A percentile compares a stretch with the other conserved stretches of the same genome.
Evolutionary conservation across 2,797 vertebrate species (phyloP).

Genomic region (Melanotaenia nigrans): DNA sequence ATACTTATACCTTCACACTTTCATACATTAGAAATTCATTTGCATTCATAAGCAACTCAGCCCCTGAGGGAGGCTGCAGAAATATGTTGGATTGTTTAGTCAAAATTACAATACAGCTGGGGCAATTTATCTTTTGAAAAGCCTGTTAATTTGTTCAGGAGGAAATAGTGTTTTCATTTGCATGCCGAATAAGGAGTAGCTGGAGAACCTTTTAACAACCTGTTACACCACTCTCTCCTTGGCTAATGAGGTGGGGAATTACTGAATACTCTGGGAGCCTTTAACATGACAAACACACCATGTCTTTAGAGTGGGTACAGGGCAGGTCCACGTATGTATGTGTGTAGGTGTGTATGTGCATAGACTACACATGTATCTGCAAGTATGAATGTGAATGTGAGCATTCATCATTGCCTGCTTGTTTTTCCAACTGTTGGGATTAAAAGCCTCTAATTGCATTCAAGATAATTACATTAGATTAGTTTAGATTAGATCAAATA

Average conservation of each 20-base stretch:
- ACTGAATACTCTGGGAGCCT: conserved; percentile 62
- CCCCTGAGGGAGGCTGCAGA: conserved; percentile 62
- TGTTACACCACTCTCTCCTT: conserved; percentile 70
- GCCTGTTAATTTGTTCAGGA: conserved; percentile 83
- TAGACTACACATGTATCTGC: background rate
- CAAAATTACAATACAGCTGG: conserved; percentile 83
- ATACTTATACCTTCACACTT: conserved; percentile 62
- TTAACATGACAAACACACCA: conserved; percentile 76
- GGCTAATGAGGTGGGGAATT: conserved; percentile 78
- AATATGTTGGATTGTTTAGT: conserved; percentile 82
- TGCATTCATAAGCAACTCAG: conserved; percentile 77
- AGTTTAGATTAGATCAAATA: conserved; percentile 54
- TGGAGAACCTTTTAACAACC: conserved; percentile 74
- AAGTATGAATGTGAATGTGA: conserved; percentile 14
- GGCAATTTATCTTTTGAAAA: conserved; percentile 85
- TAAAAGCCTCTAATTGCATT: conserved; percentile 61
- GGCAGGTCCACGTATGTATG: conserved; percentile 28
- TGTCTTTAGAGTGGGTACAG: conserved; percentile 62
- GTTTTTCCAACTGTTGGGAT: conserved; percentile 27
- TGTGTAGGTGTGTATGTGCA: conserved; percentile 1
- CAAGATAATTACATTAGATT: conserved; percentile 58
- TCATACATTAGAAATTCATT: conserved; percentile 72
- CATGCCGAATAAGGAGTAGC: conserved; percentile 81
- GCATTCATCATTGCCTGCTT: conserved; percentile 31
- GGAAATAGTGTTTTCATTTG: conserved; percentile 81